These are phyloP conservation scores for Aptenodytes patagonicus DNA, from an alignment of 2,113 vertebrate genomes.

Conservation along the genomic window DNA sequence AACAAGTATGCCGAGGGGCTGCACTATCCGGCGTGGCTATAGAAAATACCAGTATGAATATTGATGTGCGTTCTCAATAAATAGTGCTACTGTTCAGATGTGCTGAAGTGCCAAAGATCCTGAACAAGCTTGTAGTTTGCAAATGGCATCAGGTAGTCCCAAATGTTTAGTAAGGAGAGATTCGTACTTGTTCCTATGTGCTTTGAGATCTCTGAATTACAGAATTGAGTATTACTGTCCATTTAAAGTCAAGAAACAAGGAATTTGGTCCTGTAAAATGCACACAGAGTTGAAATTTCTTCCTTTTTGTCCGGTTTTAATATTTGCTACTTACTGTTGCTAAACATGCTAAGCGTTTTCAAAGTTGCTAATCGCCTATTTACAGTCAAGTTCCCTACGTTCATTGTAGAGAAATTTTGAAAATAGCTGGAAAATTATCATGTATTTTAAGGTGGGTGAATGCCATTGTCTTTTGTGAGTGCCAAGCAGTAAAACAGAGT, in stretches of 20 bases:
- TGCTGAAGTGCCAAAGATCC: neutral
- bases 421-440: neutral
- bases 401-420: neutral
- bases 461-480: neutral
- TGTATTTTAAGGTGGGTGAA: neutral
- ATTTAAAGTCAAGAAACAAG: neutral
- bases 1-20: neutral
- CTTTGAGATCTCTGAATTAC: neutral
- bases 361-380: neutral
- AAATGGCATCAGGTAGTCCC: neutral
- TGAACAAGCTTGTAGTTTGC: neutral
- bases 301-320: neutral
- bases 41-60: neutral
- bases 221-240: neutral
- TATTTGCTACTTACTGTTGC: neutral
- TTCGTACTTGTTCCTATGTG: neutral
- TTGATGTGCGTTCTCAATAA: neutral
- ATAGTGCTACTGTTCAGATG: neutral
- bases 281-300: neutral
- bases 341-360: neutral
- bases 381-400: neutral
- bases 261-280: neutral
- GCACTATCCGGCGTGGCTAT: neutral
- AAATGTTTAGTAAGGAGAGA: neutral
- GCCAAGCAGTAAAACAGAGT: neutral